Conservation (phyloP, 2,888 invertebrate species). For the Drosophila robusta region DNA sequence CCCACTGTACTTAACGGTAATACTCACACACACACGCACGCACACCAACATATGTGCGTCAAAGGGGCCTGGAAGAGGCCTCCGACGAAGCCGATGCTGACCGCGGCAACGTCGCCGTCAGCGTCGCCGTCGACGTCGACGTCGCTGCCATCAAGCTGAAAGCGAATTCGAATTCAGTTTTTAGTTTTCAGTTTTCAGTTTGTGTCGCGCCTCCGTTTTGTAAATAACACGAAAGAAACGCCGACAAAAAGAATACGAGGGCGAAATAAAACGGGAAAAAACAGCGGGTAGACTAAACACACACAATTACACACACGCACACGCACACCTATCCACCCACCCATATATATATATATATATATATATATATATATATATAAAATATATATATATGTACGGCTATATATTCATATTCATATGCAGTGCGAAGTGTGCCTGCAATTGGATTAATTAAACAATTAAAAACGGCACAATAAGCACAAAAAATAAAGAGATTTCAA, state of each 20-base stretch:
- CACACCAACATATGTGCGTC: neutral
- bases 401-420: constrained; percentile 17
- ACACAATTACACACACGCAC: constrained; percentile 9
- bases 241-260: constrained; percentile 27
- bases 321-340: neutral
- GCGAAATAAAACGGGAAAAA: constrained; percentile 18
- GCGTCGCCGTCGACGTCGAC: constrained; percentile 20
- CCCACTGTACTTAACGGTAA: constrained; percentile 49
- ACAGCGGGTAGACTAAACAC: constrained; percentile 40
- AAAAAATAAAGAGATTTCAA: constrained; percentile 9
- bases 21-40: constrained; percentile 14
- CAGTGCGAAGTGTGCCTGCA: constrained; percentile 50
- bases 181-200: constrained; percentile 76
- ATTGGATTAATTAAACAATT: constrained; percentile 77
- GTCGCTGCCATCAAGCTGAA: constrained; percentile 51
- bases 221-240: constrained; percentile 72
- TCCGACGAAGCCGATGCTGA: constrained; percentile 48
- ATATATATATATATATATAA: neutral
- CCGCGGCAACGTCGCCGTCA: constrained; percentile 9
- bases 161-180: constrained; percentile 75
- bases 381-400: neutral
- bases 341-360: neutral
- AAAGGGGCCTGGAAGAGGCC: constrained; percentile 27
- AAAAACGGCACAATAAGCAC: constrained; percentile 45
- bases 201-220: constrained; percentile 83